A percentile compares a stretch with the other conserved stretches of the same genome.
phyloP scores from a whole-genome alignment of 2,888 invertebrate species.

The Eustalomyia histrio region DNA sequence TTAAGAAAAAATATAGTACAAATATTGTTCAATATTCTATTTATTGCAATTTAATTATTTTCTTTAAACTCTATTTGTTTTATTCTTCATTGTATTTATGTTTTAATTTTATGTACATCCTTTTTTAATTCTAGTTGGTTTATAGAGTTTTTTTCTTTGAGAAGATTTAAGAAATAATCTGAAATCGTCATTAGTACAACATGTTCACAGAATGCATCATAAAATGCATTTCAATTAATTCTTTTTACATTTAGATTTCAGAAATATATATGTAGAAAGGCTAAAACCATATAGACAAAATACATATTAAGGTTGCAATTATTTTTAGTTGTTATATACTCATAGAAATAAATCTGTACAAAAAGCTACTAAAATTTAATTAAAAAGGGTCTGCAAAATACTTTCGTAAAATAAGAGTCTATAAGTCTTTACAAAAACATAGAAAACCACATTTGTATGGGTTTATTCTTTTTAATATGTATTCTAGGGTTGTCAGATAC shows the following conservation, averaged over 20 bases:
- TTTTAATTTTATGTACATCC: not conserved
- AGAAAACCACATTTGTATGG: too few species aligned
- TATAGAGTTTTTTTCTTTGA: not conserved
- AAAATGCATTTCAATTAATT: conserved; percentile 49
- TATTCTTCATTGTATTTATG: not conserved
- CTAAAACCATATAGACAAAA: conserved; percentile 19
- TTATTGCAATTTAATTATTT: too few species aligned
- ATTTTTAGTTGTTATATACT: not conserved
- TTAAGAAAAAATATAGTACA: too few species aligned
- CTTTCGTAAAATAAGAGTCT: too few species aligned
- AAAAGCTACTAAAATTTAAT: too few species aligned
- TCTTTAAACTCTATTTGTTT: not conserved
- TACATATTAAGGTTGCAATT: not conserved
- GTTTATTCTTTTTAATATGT: too few species aligned
- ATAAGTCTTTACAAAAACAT: too few species aligned
- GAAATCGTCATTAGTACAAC: conserved; percentile 36
- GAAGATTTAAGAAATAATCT: conserved; percentile 31
- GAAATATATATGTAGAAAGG: conserved; percentile 9
- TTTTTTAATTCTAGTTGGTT: not conserved
- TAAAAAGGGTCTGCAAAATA: too few species aligned
- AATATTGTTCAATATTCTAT: too few species aligned
- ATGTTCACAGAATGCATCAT: conserved; percentile 29
- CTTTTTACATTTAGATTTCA: conserved; percentile 14
- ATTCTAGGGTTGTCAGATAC: too few species aligned
- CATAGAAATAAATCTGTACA: too few species aligned